Evolutionary conservation across 1,140 invertebrate genomes (phyloP).

Genomic region (Prorops nasuta): DNA sequence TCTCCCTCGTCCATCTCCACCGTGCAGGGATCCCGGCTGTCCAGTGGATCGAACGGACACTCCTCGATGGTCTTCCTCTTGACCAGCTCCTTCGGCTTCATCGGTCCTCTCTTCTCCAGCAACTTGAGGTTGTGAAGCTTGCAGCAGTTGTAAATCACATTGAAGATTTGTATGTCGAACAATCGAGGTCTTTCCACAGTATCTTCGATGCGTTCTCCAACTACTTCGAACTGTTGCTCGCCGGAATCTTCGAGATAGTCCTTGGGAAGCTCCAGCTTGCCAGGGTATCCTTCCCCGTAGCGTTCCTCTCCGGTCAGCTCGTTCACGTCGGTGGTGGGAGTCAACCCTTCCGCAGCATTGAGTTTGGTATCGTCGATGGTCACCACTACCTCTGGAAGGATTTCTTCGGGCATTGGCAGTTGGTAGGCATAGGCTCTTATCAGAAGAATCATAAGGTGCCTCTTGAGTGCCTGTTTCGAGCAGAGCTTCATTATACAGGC

Average conservation of each 20-base stretch:
- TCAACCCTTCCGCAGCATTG: not conserved
- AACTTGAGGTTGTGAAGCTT: constrained; percentile 37
- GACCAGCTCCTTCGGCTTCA: not conserved
- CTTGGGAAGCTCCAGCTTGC: not conserved
- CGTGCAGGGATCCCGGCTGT: constrained; percentile 10
- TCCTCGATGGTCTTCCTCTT: constrained; percentile 22
- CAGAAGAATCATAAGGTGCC: constrained; percentile 39
- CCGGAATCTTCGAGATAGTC: no score
- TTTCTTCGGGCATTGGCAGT: not conserved
- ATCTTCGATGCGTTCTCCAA: no score
- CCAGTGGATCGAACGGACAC: constrained; percentile 21
- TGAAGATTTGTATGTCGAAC: constrained; percentile 33
- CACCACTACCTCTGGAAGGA: not conserved
- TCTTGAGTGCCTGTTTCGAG: constrained; percentile 27
- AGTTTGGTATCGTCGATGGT: not conserved
- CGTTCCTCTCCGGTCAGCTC: not conserved
- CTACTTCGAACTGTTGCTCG: no score
- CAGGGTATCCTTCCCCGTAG: not conserved
- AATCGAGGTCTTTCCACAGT: not conserved
- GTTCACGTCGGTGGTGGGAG: not conserved
- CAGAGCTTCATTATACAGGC: constrained; percentile 43
- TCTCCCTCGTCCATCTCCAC: constrained; percentile 14
- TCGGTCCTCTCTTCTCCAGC: constrained; percentile 9
- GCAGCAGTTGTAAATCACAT: constrained; percentile 32
- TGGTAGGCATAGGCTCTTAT: constrained; percentile 32